These are phyloP conservation scores for Heliothis subflexa DNA, from an alignment of 1,140 invertebrate genomes.

Conservation along the genomic window DNA sequence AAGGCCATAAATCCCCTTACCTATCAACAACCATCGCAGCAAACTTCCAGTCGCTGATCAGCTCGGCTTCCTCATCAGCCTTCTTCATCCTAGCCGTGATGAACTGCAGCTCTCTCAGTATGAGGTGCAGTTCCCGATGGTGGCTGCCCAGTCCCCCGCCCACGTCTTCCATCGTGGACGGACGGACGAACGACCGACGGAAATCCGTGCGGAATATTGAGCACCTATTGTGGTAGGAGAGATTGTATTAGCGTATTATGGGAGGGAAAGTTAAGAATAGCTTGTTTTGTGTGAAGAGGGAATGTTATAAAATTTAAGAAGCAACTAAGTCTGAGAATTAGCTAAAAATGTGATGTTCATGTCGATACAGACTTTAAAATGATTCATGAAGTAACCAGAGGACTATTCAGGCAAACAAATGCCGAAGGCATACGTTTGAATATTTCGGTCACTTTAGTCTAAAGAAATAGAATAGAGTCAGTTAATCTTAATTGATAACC, in stretches of 20 bases:
- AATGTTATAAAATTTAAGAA: too few relatives aligned
- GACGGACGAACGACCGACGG: constrained; percentile 87
- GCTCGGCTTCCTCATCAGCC: constrained; percentile 95
- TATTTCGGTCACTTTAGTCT: too few relatives aligned
- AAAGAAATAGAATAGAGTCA: too few relatives aligned
- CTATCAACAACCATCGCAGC: constrained; percentile 99
- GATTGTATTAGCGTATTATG: constrained; percentile 15
- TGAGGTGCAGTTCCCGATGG: constrained; percentile 92
- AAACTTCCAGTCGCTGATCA: constrained; percentile 99
- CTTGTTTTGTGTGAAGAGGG: too few relatives aligned
- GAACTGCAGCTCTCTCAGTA: constrained; percentile 97
- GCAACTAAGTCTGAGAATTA: too few relatives aligned
- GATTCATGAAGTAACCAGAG: not conserved
- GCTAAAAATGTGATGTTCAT: not conserved
- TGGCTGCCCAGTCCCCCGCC: constrained; percentile 83
- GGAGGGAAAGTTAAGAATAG: not conserved
- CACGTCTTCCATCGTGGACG: constrained; percentile 88
- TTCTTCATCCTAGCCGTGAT: constrained; percentile 96
- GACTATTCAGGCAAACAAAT: too few relatives aligned
- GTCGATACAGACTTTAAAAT: not conserved
- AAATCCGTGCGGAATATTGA: constrained; percentile 85
- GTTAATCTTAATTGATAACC: too few relatives aligned
- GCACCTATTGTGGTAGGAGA: constrained; percentile 63
- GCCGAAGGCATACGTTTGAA: too few relatives aligned
- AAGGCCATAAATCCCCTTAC: constrained; percentile 74